phyloP scores from a whole-genome alignment of 2,888 invertebrate genomes.

The Eupithecia dodoneata region DNA sequence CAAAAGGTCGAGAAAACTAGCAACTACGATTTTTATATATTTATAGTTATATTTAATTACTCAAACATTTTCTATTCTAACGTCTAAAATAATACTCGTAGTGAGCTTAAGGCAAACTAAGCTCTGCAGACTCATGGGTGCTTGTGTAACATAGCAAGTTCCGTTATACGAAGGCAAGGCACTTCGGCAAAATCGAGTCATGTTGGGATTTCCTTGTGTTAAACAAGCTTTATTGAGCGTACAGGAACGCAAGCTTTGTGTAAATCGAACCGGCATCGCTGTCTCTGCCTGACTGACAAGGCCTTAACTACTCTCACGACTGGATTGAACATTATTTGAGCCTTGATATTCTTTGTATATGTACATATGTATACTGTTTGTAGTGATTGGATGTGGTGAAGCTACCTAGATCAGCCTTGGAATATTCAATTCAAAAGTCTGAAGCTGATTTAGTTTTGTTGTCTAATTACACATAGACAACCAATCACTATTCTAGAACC shows the following conservation, averaged over 20 bases:
- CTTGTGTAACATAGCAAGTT: conserved; percentile 18
- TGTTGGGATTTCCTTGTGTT: conserved; percentile 64
- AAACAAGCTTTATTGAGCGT: conserved; percentile 74
- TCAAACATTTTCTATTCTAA: not conserved
- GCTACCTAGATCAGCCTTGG: not conserved
- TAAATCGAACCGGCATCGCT: conserved; percentile 77
- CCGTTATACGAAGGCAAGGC: conserved; percentile 29
- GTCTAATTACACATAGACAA: no score
- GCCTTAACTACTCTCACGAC: conserved; percentile 64
- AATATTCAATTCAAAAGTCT: not conserved
- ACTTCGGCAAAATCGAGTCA: conserved; percentile 44
- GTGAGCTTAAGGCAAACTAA: not conserved
- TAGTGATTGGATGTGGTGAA: not conserved
- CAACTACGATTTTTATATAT: no score
- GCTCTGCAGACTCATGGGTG: conserved; percentile 7
- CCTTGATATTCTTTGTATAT: not conserved
- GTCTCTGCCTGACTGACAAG: conserved; percentile 74
- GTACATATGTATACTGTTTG: not conserved
- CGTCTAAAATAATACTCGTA: not conserved
- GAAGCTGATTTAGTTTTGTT: not conserved
- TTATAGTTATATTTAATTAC: not conserved
- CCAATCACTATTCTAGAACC: no score
- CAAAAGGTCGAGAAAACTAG: no score
- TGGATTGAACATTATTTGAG: conserved; percentile 55
- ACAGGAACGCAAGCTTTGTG: conserved; percentile 65